phyloP scores from a whole-genome alignment of 2,888 invertebrate species.

The Leistus spinibarbis region DNA sequence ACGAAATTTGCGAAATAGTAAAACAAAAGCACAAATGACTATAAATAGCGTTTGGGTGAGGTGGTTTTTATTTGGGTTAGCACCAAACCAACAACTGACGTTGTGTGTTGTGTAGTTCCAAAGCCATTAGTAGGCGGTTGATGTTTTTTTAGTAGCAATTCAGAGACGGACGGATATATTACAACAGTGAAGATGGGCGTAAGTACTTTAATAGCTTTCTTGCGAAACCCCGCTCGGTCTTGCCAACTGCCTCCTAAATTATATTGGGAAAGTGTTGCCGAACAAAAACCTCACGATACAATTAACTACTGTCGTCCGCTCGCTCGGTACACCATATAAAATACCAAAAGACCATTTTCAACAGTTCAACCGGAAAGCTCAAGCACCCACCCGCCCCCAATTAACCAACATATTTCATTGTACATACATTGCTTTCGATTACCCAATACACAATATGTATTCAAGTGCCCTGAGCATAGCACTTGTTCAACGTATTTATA shows the following conservation, averaged over 20 bases:
- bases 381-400: background rate
- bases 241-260: slow-evolving; percentile 22
- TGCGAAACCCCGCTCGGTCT: slow-evolving; percentile 22
- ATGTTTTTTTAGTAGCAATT: slow-evolving; percentile 35
- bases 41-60: background rate
- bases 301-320: slow-evolving; percentile 33
- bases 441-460: background rate
- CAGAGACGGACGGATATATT: slow-evolving; percentile 37
- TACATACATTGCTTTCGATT: background rate
- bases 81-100: no score
- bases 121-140: slow-evolving; percentile 23
- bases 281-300: slow-evolving; percentile 36
- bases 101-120: background rate
- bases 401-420: background rate
- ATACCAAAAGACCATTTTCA: background rate
- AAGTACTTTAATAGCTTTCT: slow-evolving; percentile 38
- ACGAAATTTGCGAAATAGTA: background rate
- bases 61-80: background rate
- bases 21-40: background rate
- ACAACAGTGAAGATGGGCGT: slow-evolving; percentile 27
- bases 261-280: slow-evolving; percentile 36
- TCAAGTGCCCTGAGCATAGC: background rate
- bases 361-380: background rate
- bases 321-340: background rate
- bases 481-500: background rate